A percentile compares a stretch with the other conserved stretches of the same genome.
Conservation (phyloP, 1,140 invertebrate genomes). For the Danaus melanippus region DNA sequence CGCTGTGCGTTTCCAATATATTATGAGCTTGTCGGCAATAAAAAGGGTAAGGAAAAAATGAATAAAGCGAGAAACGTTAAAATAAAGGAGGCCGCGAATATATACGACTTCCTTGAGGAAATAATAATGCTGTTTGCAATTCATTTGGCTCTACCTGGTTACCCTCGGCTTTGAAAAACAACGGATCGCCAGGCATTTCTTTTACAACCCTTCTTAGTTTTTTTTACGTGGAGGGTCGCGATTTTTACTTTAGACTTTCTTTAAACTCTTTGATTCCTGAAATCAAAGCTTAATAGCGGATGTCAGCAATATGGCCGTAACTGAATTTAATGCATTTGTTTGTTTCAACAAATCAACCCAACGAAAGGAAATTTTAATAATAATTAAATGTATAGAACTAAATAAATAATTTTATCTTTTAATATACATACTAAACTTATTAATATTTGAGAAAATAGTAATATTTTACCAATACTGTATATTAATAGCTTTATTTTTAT, state of each 20-base stretch:
- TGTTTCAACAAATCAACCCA: too few relatives aligned
- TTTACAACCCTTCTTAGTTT: conserved; percentile 42
- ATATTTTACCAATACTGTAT: too few relatives aligned
- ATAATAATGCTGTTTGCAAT: conserved; percentile 73
- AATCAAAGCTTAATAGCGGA: conserved; percentile 61
- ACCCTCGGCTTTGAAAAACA: conserved; percentile 63
- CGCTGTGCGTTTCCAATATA: conserved; percentile 65
- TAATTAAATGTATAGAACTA: too few relatives aligned
- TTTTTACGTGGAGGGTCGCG: conserved; percentile 58
- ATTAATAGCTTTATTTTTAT: too few relatives aligned
- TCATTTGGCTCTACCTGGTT: conserved; percentile 69
- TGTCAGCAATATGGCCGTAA: conserved; percentile 27
- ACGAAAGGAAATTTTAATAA: too few relatives aligned
- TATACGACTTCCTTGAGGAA: conserved; percentile 71
- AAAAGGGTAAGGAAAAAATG: conserved; percentile 70
- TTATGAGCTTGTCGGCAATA: conserved; percentile 65
- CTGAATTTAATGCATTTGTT: conserved; percentile 26
- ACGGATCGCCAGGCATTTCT: conserved; percentile 46
- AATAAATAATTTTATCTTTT: too few relatives aligned
- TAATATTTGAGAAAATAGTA: too few relatives aligned
- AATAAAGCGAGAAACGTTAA: conserved; percentile 65
- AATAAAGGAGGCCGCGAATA: conserved; percentile 67
- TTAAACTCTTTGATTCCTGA: conserved; percentile 57
- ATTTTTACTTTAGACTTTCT: conserved; percentile 65
- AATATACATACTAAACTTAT: too few relatives aligned